A percentile compares a stretch with the other conserved stretches of the same genome.
phyloP scores from a whole-genome alignment of 2,888 invertebrate species.

The Archaeoteleia sp. region DNA sequence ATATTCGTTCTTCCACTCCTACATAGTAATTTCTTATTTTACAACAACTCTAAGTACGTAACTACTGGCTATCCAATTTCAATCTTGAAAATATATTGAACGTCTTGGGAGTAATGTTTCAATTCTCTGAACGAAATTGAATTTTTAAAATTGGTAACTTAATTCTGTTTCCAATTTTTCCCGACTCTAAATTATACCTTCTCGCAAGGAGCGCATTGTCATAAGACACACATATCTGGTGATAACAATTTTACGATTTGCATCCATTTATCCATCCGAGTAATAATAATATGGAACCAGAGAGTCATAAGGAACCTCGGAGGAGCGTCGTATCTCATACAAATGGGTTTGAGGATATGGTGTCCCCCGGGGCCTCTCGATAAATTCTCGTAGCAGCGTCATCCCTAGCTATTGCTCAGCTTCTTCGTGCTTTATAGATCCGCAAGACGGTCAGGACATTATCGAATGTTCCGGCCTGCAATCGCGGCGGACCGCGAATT shows the following conservation, averaged over 20 bases:
- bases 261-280: conserved; percentile 21
- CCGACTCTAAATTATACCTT: no score
- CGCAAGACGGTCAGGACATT: conserved; percentile 13
- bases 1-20: no score
- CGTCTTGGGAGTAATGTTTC: no score
- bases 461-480: conserved; percentile 14
- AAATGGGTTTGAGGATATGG: conserved; percentile 35
- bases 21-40: no score
- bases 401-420: conserved; percentile 19
- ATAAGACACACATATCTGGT: conserved; percentile 9
- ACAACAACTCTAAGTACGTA: no score
- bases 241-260: conserved; percentile 20
- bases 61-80: no score
- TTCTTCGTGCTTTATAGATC: conserved; percentile 2
- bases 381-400: conserved; percentile 42
- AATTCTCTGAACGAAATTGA: no score
- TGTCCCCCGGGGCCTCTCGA: conserved; percentile 37
- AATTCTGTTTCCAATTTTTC: no score
- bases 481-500: conserved; percentile 12
- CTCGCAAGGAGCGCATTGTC: neutral
- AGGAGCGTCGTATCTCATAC: conserved; percentile 40
- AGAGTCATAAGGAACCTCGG: conserved; percentile 25
- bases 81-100: no score
- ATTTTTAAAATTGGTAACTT: no score
- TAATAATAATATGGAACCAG: conserved; percentile 28